Conservation (phyloP, 2,797 vertebrate species). For the Pipistrellus pipistrellus region DNA sequence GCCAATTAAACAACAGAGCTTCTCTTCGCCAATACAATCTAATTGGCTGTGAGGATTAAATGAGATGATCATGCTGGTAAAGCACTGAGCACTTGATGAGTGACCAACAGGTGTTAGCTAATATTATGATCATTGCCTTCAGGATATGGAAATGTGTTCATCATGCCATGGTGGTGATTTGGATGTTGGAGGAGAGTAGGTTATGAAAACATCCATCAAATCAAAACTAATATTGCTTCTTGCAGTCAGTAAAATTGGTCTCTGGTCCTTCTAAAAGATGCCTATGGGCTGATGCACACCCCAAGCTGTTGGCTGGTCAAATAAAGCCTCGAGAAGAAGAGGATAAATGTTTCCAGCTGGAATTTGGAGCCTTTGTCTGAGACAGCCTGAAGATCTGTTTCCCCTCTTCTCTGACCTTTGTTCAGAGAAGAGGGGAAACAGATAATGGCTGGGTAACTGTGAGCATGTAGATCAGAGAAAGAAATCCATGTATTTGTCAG, state of each 20-base stretch:
- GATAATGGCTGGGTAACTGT: neutral
- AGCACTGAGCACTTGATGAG: neutral
- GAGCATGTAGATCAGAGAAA: neutral
- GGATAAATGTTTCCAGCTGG: neutral
- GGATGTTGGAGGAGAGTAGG: neutral
- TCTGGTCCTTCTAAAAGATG: neutral
- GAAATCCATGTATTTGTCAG: neutral
- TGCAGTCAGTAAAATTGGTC: neutral
- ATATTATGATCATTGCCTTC: constrained; percentile 23
- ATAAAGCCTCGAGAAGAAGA: neutral
- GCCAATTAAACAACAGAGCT: neutral
- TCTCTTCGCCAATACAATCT: neutral
- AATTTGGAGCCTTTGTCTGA: neutral
- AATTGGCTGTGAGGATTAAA: neutral
- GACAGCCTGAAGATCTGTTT: neutral
- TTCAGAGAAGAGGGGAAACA: no score
- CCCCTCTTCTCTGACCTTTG: neutral
- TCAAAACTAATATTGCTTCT: constrained; percentile 13
- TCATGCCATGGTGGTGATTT: neutral
- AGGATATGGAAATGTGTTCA: neutral
- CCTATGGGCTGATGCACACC: neutral
- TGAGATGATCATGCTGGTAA: constrained; percentile 4
- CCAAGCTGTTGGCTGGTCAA: neutral
- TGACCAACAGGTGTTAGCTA: neutral
- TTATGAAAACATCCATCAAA: constrained; percentile 40